Percentiles rank a stretch among this genome's conserved stretches.
Conservation (phyloP, 2,113 vertebrate genomes). For the Tor tambroides region DNA sequence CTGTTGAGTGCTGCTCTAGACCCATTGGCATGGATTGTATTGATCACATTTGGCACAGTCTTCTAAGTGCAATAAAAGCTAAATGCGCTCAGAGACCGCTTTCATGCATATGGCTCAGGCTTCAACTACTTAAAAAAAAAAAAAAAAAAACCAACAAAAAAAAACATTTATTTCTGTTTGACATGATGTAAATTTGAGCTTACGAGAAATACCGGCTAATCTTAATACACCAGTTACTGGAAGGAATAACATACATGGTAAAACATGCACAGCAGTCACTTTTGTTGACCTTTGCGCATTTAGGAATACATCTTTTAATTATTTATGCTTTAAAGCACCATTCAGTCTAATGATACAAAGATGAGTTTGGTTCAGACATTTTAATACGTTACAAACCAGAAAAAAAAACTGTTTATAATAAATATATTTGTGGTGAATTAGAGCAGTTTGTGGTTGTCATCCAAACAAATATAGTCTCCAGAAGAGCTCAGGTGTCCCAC, state of each 20-base stretch:
- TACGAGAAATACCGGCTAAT: background rate
- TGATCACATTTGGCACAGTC: slow-evolving; percentile 31
- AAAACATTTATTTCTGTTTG: slow-evolving; percentile 3
- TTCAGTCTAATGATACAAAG: background rate
- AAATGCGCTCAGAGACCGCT: background rate
- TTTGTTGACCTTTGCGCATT: too few relatives aligned
- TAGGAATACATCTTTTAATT: too few relatives aligned
- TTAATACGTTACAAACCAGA: background rate
- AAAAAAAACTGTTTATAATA: too few relatives aligned
- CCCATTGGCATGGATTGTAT: slow-evolving; percentile 31
- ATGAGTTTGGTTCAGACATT: background rate
- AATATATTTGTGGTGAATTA: too few relatives aligned
- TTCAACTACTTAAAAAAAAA: background rate
- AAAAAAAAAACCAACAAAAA: too few relatives aligned
- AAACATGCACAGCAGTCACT: background rate
- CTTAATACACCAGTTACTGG: background rate
- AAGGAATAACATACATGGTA: background rate
- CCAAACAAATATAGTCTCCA: too few relatives aligned
- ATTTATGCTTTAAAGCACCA: background rate
- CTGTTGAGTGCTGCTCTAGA: slow-evolving; percentile 34
- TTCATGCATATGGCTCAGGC: background rate
- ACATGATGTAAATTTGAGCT: slow-evolving; percentile 22
- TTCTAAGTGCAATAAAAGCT: slow-evolving; percentile 14
- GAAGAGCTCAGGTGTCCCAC: background rate
- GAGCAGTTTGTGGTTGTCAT: too few relatives aligned